Evolutionary conservation across 92 coral and sea anemone species (phyloP).

Genomic region (Isaurus tuberculatus): DNA sequence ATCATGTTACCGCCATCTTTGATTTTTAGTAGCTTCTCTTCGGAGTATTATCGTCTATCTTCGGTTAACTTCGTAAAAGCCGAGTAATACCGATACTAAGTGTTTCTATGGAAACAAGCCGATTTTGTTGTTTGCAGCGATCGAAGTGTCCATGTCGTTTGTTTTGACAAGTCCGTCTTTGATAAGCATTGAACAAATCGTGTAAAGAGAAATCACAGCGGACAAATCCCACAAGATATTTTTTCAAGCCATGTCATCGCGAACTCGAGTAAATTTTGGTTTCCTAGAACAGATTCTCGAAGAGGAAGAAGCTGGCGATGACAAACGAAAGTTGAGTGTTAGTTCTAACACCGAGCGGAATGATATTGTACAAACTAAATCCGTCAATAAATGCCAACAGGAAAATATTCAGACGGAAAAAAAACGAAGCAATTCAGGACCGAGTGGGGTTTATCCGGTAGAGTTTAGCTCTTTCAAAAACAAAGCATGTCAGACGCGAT

Average conservation of each 20-base stretch:
- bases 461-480: conserved; percentile 54
- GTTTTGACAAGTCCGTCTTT: background rate
- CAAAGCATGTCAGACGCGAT: conserved; percentile 81
- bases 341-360: conserved; percentile 20
- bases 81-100: conserved; percentile 10
- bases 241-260: conserved; percentile 45
- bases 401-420: conserved; percentile 21
- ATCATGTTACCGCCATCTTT: conserved; percentile 66
- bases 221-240: background rate
- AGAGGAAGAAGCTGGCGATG: conserved; percentile 54
- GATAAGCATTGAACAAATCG: background rate
- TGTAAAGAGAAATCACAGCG: background rate
- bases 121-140: conserved; percentile 1
- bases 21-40: background rate
- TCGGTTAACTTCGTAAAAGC: conserved; percentile 19
- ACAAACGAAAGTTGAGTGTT: conserved; percentile 24
- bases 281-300: conserved; percentile 83
- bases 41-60: conserved; percentile 1
- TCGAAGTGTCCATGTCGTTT: background rate
- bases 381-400: conserved; percentile 23
- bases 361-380: background rate
- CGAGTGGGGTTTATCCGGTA: conserved; percentile 79
- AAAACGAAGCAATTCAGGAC: conserved; percentile 48
- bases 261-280: conserved; percentile 67
- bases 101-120: conserved; percentile 37